Conservation (phyloP, 2,888 invertebrate species). For the Cantharis flavilabris region DNA sequence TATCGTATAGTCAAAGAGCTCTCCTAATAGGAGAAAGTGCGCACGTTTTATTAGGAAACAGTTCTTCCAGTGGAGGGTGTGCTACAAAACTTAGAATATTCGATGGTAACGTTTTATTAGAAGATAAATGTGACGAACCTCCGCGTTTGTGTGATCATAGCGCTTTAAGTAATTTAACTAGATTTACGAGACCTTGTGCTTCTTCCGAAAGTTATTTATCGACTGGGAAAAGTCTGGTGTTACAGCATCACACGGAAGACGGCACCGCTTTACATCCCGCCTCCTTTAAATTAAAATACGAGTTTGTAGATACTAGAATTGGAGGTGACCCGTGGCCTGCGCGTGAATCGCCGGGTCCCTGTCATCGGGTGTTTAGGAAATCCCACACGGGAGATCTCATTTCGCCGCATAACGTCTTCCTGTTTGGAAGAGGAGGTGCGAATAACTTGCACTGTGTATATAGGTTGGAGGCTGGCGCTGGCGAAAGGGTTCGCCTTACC, state of each 20-base stretch:
- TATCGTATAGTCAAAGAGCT: slow-evolving; percentile 81
- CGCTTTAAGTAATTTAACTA: slow-evolving; percentile 71
- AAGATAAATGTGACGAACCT: slow-evolving; percentile 76
- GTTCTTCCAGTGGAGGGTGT: slow-evolving; percentile 58
- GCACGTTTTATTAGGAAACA: slow-evolving; percentile 46
- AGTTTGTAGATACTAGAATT: slow-evolving; percentile 80
- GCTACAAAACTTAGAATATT: slow-evolving; percentile 74
- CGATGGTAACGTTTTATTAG: slow-evolving; percentile 71
- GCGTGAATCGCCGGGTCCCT: slow-evolving; percentile 51
- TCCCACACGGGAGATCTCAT: slow-evolving; percentile 66
- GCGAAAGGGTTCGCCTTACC: slow-evolving; percentile 67
- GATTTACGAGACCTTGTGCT: slow-evolving; percentile 79
- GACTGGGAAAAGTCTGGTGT: slow-evolving; percentile 56
- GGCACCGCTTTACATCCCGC: slow-evolving; percentile 83
- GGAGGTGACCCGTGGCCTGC: slow-evolving; percentile 67
- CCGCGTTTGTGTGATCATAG: slow-evolving; percentile 84
- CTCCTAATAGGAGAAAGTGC: slow-evolving; percentile 62
- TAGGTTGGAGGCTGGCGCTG: slow-evolving; percentile 69
- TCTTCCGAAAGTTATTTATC: slow-evolving; percentile 79
- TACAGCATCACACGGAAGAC: slow-evolving; percentile 64
- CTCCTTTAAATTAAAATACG: slow-evolving; percentile 74
- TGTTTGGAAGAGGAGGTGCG: slow-evolving; percentile 84
- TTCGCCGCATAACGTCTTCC: slow-evolving; percentile 75
- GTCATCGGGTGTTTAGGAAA: slow-evolving; percentile 68
- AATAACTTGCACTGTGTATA: slow-evolving; percentile 77